A percentile compares a stretch with the other conserved stretches of the same genome.
Conservation (phyloP, 2,113 vertebrate species). For the Corythoichthys intestinalis region DNA sequence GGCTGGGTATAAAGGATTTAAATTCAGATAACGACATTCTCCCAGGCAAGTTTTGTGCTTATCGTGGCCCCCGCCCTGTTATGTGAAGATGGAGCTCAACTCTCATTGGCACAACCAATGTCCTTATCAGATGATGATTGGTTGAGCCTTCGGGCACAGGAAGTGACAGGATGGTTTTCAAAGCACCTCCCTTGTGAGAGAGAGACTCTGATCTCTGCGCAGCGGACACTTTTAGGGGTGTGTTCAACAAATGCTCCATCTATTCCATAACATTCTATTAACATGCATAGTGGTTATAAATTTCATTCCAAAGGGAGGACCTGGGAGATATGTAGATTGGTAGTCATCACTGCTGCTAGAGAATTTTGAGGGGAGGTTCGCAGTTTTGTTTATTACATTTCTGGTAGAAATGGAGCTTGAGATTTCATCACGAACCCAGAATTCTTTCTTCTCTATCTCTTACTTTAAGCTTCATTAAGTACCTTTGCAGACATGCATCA, state of each 20-base stretch:
- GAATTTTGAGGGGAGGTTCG: background rate
- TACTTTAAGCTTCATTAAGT: no score
- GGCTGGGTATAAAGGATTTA: constrained; percentile 38
- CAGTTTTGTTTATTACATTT: background rate
- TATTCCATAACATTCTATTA: background rate
- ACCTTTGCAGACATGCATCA: background rate
- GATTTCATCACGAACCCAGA: background rate
- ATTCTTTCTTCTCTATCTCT: background rate
- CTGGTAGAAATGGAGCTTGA: background rate
- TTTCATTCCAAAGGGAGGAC: background rate
- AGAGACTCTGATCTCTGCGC: constrained; percentile 12
- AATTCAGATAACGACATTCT: constrained; percentile 74
- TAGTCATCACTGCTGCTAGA: background rate
- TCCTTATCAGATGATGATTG: constrained; percentile 76
- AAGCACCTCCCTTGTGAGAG: constrained; percentile 69
- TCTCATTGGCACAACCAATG: constrained; percentile 59
- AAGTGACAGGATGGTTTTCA: constrained; percentile 75
- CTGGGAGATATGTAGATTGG: background rate
- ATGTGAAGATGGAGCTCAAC: constrained; percentile 36
- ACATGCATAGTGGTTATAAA: background rate
- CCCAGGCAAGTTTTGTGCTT: constrained; percentile 61
- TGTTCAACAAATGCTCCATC: background rate
- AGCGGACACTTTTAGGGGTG: background rate
- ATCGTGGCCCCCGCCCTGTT: constrained; percentile 51
- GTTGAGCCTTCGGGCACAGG: constrained; percentile 68